Evolutionary conservation across 2,113 vertebrate genomes (phyloP).

Genomic region (Varanus salvator): DNA sequence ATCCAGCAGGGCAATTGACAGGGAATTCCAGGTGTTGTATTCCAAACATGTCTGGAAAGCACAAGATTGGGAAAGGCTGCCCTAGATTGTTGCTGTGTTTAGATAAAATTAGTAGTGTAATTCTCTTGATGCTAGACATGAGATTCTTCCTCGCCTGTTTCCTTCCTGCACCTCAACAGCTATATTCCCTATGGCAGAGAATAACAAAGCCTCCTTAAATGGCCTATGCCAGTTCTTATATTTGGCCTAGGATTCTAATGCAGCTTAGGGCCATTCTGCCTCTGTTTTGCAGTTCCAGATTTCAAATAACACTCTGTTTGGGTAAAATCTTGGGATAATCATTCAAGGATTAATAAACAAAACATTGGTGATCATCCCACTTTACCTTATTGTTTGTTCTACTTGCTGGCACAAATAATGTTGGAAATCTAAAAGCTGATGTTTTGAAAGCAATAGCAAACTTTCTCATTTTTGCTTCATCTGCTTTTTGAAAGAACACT

Average conservation of each 20-base stretch:
- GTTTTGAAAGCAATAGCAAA: conserved; percentile 22
- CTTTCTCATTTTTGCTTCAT: conserved; percentile 58
- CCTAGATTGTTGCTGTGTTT: background rate
- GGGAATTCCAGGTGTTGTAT: too few species aligned
- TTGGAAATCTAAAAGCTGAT: background rate
- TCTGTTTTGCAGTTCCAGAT: background rate
- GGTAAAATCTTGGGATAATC: background rate
- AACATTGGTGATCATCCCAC: background rate
- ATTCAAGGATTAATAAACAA: background rate
- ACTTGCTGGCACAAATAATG: background rate
- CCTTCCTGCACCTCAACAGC: background rate
- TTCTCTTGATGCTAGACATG: too few species aligned
- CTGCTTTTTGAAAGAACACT: conserved; percentile 51
- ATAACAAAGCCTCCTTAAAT: background rate
- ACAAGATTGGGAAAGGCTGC: too few species aligned
- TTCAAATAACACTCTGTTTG: background rate
- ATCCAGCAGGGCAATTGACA: too few species aligned
- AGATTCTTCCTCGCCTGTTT: background rate
- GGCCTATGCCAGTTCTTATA: background rate
- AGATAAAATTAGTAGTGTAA: background rate
- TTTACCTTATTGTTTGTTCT: background rate
- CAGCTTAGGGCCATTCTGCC: background rate
- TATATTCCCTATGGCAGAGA: background rate
- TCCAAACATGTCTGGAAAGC: too few species aligned
- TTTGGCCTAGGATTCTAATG: background rate